Percentiles rank a stretch among this genome's conserved stretches.
Evolutionary conservation across 2,888 invertebrate genomes (phyloP).

Genomic region (Holacanthella duospinosa): DNA sequence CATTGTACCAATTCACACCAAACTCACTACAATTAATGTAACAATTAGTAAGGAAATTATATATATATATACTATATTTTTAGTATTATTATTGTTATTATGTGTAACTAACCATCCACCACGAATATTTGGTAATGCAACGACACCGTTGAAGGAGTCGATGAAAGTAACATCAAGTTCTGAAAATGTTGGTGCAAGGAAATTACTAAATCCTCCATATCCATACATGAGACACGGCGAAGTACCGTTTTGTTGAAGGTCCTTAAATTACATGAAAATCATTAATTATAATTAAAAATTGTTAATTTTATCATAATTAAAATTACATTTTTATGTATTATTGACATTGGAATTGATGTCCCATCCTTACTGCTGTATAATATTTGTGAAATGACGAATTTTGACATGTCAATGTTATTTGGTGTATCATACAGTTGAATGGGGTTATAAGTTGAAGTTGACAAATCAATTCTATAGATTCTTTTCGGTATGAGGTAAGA

Average conservation of each 20-base stretch:
- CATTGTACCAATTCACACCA: constrained; percentile 94
- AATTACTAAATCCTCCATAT: constrained; percentile 93
- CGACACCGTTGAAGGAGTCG: constrained; percentile 74
- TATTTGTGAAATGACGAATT: constrained; percentile 75
- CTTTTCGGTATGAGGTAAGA: constrained; percentile 83
- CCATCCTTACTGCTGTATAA: constrained; percentile 89
- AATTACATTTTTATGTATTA: constrained; percentile 63
- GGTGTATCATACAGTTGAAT: constrained; percentile 51
- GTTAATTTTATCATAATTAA: background rate
- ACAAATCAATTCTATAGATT: constrained; percentile 81
- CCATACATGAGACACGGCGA: constrained; percentile 82
- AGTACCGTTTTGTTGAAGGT: constrained; percentile 53
- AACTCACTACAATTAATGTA: constrained; percentile 86
- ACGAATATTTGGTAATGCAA: constrained; percentile 85
- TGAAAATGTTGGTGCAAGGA: constrained; percentile 79
- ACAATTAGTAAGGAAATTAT: constrained; percentile 15
- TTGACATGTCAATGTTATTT: constrained; percentile 61
- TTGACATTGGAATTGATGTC: constrained; percentile 90
- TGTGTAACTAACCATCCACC: constrained; percentile 71
- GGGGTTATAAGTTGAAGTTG: too few species aligned
- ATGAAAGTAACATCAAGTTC: constrained; percentile 80
- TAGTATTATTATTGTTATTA: too few species aligned
- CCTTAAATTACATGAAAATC: constrained; percentile 6
- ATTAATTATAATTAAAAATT: constrained; percentile 7
- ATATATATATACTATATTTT: background rate